Evolutionary conservation across 1,140 invertebrate species (phyloP).

Genomic region (Caerostris darwini): DNA sequence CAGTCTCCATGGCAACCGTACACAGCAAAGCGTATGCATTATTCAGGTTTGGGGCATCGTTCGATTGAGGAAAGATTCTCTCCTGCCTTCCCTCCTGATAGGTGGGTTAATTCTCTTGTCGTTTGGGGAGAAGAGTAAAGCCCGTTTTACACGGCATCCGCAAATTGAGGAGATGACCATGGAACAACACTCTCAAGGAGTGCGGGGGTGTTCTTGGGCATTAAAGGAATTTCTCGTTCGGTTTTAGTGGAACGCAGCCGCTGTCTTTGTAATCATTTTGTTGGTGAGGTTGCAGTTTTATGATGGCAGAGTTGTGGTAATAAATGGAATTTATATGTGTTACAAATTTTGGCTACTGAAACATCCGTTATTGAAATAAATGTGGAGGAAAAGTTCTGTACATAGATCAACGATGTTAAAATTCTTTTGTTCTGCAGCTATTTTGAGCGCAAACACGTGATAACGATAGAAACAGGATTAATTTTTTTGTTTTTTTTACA

Average conservation of each 20-base stretch:
- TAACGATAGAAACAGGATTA: no score
- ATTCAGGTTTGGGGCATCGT: constrained; percentile 34
- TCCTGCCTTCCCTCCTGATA: neutral
- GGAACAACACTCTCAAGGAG: neutral
- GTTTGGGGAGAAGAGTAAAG: neutral
- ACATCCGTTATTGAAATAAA: no score
- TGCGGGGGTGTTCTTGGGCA: neutral
- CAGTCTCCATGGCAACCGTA: neutral
- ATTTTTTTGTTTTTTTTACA: no score
- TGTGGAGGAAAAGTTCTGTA: no score
- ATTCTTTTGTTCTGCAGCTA: no score
- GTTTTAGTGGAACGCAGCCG: neutral
- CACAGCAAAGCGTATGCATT: constrained; percentile 29
- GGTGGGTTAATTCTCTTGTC: constrained; percentile 33
- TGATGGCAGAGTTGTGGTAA: no score
- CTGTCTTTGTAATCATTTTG: no score
- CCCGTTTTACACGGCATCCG: constrained; percentile 21
- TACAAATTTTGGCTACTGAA: no score
- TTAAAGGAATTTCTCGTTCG: neutral
- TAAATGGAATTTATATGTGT: no score
- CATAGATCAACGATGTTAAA: no score
- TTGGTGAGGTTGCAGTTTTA: no score
- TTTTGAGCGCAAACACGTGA: no score
- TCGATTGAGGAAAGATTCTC: constrained; percentile 5
- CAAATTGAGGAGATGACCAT: constrained; percentile 9